Evolutionary conservation across 1,140 invertebrate species (phyloP), one percentile per base, ranked within the genome.

Genomic region (Chironomus striatipennis): DNA sequence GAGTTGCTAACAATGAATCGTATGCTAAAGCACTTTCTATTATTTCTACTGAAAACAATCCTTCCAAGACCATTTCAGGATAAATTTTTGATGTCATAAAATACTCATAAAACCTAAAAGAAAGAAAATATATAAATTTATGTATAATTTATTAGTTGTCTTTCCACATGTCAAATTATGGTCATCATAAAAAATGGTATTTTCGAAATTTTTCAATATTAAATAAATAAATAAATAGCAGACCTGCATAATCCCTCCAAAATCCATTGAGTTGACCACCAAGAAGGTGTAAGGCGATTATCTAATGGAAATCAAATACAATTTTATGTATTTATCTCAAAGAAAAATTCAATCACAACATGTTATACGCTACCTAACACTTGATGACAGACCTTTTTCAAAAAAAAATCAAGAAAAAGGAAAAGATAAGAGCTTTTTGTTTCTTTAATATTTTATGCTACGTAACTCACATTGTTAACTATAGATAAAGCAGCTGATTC

Each of bases 21-120:
- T 3, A 21, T 20, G 7, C 17, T 17, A 70, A 70, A 70, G 20
- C 20, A 10, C n/a, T 70, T 17, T 70, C 17, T 9, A 21, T 12
- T 70, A 17, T 21, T 10, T 70, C 65, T 3, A 70, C 17, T 21
- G 18, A 10, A 70, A 70, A 70, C n/a, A 70, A 17, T 21, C 20
- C 65, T 20, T 70, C 65, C 10, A 70, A 18, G 10, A 9, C 20
- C 18, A 18, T 70, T 18, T 6, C 18, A 17, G 65, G 65, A 70
- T 70, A 20, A 4, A 70, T 17, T 70, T 70, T 70, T 20, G 17
- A 15, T 9, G 65, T 18, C n/a, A 70, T 70, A 21, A 18, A 20
- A 70, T 70, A 70, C 65, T 70, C 65, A 21, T 70, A 70, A 70
- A 70, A 70, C 20, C 65, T 70, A 9, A 8, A 12, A 70, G 20